Base-by-base conservation (phyloP, 2,797 vertebrate genomes). In the Esox masquinongy region DNA sequence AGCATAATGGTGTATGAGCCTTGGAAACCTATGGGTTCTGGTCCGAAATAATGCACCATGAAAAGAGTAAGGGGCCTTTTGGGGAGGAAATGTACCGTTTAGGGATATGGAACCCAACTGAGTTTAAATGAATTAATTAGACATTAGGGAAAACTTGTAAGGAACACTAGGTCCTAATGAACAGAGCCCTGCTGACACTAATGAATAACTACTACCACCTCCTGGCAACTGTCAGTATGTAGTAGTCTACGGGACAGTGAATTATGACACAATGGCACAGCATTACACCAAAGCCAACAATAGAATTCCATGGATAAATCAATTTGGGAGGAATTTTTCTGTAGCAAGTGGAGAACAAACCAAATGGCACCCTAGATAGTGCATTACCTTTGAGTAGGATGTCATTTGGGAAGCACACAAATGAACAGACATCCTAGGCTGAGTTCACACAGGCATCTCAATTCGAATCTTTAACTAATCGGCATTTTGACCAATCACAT, bases 291-390 rank as follows among this genome's bases (percentile, higher is more conserved):
- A 80, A 72, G 61, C 82, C 85, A 74, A 80, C 81, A 86, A 80
- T 79, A 85, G 73, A 72, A 83, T 79, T 86, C 83, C 80, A 80
- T 31, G 78, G 75, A 80, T 76, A 79, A 82, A 83, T 77, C 81
- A 81, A 70, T 86, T 85, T 77, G 31, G 77, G 63, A 80, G 84
- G 88, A 89, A 88, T 90, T 80, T 88, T 81, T 79, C 26, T n/a
- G 76, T 73, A 63, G 63, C 77, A 68, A 34, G 24, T 50, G 70
- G 36, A 22, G 72, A 71, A 78, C 79, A 80, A 67, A 77, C 83
- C 75, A 2, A 34, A 39, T 34, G 26, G 73, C 84, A 61, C 56
- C 56, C n/a, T 61, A 61, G 9, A 14, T 61, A 61, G 56, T 12
- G 22, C 56, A 14, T 19, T 61, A 61, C 22, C 14, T 61, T 61